Evolutionary conservation across 2,888 invertebrate species (phyloP), one percentile per base, ranked within the genome.

Genomic region (Lasioglossum lativentre): DNA sequence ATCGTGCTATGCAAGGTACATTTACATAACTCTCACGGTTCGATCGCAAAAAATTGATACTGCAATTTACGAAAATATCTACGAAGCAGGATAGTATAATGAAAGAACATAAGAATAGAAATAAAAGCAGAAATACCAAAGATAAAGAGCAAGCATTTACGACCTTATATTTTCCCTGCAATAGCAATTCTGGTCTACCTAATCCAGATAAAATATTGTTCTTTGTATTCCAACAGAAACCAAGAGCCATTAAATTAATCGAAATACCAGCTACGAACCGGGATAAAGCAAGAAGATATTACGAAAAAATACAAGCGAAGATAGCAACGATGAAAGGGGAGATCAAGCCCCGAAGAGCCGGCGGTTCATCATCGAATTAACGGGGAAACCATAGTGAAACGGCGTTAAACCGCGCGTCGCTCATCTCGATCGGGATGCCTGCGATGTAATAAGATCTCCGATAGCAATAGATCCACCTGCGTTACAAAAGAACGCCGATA

Each of bases 401-500:
- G 19, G 23, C 16, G 77, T 78, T 56, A 78, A 73, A 10, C 47
- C 4, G 16, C 16, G 1, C 42, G 34, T 14, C 16, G 52, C 10
- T 34, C 2, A 59, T 47, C 47, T 73, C 59, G 68, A 77, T 47
- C 56, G 34, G 4, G 19, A n/a, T 34, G 30, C 4, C 10, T 34
- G 8, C 73, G 30, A 42, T 10, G n/a, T 12, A n/a, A 38, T 27
- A 47, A 71, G 70, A 75, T 52, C 78, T 38, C 27, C 40, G 14
- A 59, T 23, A 38, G 23, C 30, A 10, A 19, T 16, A 23, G 68
- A 38, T 38, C 68, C 38, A 38, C 14, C 34, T n/a, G 52, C 30
- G 71, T 19, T 19, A 59, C 66, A 59, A 76, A 75, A 19, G 56
- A 73, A 47, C 42, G 59, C 30, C 68, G 75, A 78, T 81, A 82